A percentile compares a stretch with the other conserved stretches of the same genome.
Evolutionary conservation across 1,140 invertebrate species (phyloP).

Genomic region (Heliconius hewitsoni): DNA sequence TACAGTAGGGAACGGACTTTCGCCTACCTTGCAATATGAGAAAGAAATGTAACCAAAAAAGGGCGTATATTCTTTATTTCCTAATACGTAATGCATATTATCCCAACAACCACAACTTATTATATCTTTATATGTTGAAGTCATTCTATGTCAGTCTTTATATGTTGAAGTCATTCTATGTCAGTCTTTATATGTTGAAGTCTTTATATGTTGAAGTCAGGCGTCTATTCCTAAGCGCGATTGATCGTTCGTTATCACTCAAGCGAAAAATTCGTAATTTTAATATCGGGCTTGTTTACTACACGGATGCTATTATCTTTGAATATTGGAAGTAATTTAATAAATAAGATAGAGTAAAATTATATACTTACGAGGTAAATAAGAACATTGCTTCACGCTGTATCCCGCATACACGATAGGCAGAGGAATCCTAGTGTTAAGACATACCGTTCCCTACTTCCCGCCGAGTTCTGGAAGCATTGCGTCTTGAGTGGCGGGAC

Average conservation of each 20-base stretch:
- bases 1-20: neutral
- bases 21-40: neutral
- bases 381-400: neutral
- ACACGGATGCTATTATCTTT: conserved; percentile 42
- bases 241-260: conserved; percentile 41
- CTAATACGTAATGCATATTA: neutral
- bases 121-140: conserved; percentile 22
- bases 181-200: too few species aligned
- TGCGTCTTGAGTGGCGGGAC: too few species aligned
- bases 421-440: too few species aligned
- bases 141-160: too few species aligned
- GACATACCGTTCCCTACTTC: too few species aligned
- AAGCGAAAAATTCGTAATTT: conserved; percentile 52
- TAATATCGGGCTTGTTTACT: conserved; percentile 41
- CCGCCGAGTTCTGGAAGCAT: too few species aligned
- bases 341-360: neutral
- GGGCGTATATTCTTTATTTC: neutral
- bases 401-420: too few species aligned
- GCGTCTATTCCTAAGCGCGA: conserved; percentile 49
- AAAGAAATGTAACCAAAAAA: neutral
- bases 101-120: neutral
- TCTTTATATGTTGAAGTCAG: conserved; percentile 27
- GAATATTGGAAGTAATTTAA: conserved; percentile 31
- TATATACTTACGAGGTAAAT: neutral
- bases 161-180: conserved; percentile 23